These are phyloP conservation scores for Rhinogobio ventralis DNA, from an alignment of 2,797 vertebrate genomes.

Conservation along the genomic window DNA sequence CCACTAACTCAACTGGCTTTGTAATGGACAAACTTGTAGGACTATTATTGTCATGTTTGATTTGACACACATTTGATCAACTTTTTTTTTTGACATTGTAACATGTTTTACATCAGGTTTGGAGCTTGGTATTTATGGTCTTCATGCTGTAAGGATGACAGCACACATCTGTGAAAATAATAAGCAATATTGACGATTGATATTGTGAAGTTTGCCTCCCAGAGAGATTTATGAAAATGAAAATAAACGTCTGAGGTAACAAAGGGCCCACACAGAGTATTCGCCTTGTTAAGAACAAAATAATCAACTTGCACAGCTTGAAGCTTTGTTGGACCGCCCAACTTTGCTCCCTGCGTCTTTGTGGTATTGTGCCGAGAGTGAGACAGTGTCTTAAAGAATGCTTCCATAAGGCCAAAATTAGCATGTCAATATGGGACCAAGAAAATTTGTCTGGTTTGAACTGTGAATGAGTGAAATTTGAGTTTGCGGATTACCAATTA, in stretches of 20 bases:
- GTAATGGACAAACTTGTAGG: neutral
- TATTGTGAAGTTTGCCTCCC: slow-evolving; percentile 40
- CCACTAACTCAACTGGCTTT: neutral
- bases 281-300: slow-evolving; percentile 55
- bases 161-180: slow-evolving; percentile 20
- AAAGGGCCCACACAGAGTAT: slow-evolving; percentile 42
- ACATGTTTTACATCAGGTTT: neutral
- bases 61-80: slow-evolving; percentile 8
- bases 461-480: slow-evolving; percentile 50
- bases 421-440: slow-evolving; percentile 64
- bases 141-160: slow-evolving; percentile 27
- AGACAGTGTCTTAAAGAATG: slow-evolving; percentile 57
- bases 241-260: slow-evolving; percentile 35
- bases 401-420: slow-evolving; percentile 59
- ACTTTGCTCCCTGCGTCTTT: slow-evolving; percentile 57
- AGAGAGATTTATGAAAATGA: slow-evolving; percentile 51
- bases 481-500: slow-evolving; percentile 53
- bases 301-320: slow-evolving; percentile 58
- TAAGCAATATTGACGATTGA: slow-evolving; percentile 28
- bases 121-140: slow-evolving; percentile 22
- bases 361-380: slow-evolving; percentile 51
- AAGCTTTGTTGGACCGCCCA: slow-evolving; percentile 53
- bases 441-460: slow-evolving; percentile 58
- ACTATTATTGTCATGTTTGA: slow-evolving; percentile 13
- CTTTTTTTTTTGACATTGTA: neutral